A percentile compares a stretch with the other conserved stretches of the same genome.
Conservation (phyloP, 1,140 invertebrate species). For the Choristoneura fumiferana region DNA sequence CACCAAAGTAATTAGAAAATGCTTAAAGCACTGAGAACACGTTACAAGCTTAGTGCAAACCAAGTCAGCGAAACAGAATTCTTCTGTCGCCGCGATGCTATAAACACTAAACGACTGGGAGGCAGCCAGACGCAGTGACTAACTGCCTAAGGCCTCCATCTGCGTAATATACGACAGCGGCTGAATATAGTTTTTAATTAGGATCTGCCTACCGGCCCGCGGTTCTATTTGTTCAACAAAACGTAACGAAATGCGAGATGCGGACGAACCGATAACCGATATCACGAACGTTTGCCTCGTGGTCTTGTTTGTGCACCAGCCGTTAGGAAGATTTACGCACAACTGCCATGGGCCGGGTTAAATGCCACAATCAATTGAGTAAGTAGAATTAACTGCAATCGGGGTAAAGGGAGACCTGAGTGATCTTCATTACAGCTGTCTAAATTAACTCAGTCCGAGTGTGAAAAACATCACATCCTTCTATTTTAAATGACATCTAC, state of each 20-base stretch:
- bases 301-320: conserved; percentile 56
- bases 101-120: conserved; percentile 48
- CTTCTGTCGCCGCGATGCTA: conserved; percentile 22
- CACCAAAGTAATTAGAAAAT: neutral
- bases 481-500: conserved; percentile 17
- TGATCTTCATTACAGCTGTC: conserved; percentile 29
- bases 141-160: conserved; percentile 53
- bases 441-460: conserved; percentile 4
- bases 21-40: neutral
- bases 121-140: conserved; percentile 45
- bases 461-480: neutral
- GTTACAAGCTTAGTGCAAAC: conserved; percentile 1
- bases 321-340: conserved; percentile 59
- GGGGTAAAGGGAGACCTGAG: conserved; percentile 31
- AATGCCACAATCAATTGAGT: conserved; percentile 55
- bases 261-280: conserved; percentile 51
- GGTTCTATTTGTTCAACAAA: conserved; percentile 69
- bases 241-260: conserved; percentile 55
- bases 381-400: conserved; percentile 49
- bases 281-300: conserved; percentile 46
- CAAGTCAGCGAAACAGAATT: conserved; percentile 18
- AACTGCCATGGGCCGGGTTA: conserved; percentile 44
- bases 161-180: conserved; percentile 58
- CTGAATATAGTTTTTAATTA: conserved; percentile 72
- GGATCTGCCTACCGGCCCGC: conserved; percentile 60